Percentiles rank a stretch among this genome's conserved stretches.
Conservation (phyloP, 2,113 vertebrate genomes). For the Clupea harengus region DNA sequence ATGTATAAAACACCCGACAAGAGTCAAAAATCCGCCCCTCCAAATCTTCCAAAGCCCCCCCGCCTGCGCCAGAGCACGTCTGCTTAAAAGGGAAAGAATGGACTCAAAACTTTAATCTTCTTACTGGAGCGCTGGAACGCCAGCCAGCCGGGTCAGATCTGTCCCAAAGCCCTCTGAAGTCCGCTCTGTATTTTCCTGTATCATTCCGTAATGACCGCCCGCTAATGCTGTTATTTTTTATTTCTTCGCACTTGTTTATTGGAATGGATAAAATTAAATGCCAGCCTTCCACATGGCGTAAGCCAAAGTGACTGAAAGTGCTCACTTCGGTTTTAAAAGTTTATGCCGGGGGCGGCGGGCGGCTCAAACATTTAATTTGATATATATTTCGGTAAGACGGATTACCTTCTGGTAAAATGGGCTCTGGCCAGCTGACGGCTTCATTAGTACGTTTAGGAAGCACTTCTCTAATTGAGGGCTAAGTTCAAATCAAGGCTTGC, state of each 20-base stretch:
- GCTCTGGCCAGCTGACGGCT: constrained; percentile 43
- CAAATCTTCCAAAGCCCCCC: constrained; percentile 24
- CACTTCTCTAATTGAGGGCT: constrained; percentile 53
- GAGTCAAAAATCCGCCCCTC: constrained; percentile 23
- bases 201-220: constrained; percentile 33
- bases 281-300: not conserved
- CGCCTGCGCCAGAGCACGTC: constrained; percentile 5
- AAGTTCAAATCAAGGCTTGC: constrained; percentile 50
- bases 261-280: constrained; percentile 30
- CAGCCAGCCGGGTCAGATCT: not conserved
- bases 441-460: constrained; percentile 47
- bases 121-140: constrained; percentile 30
- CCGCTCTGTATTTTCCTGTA: not conserved
- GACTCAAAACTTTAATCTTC: constrained; percentile 46
- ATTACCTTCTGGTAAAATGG: constrained; percentile 48
- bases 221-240: constrained; percentile 31
- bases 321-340: constrained; percentile 45
- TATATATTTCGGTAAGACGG: constrained; percentile 54
- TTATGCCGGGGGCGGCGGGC: constrained; percentile 41
- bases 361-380: constrained; percentile 48
- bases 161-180: constrained; percentile 19
- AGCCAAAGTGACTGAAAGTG: constrained; percentile 4
- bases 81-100: constrained; percentile 38
- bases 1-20: constrained; percentile 8
- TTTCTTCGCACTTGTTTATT: constrained; percentile 40